Evolutionary conservation across 1,140 invertebrate species (phyloP).

Genomic region (Callitettix versicolor): DNA sequence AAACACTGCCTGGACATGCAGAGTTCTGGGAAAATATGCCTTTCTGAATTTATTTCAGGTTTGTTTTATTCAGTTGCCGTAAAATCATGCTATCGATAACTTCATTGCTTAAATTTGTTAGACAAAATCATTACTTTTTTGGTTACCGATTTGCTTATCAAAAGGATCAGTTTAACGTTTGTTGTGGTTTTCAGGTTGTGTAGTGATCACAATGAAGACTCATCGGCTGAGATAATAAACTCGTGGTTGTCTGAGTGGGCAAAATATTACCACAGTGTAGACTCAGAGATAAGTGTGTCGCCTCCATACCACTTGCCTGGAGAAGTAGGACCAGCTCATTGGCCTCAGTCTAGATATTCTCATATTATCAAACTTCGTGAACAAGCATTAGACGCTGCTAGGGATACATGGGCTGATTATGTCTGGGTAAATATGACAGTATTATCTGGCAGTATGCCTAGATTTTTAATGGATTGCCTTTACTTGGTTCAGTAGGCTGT

Average conservation of each 20-base stretch:
- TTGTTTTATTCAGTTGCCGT: no score
- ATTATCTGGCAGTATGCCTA: no score
- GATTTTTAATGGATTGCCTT: no score
- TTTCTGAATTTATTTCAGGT: no score
- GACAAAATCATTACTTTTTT: no score
- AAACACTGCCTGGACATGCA: no score
- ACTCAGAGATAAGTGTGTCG: conserved; percentile 45
- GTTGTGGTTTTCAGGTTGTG: conserved; percentile 66
- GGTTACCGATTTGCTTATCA: no score
- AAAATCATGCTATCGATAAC: no score
- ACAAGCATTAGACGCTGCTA: conserved; percentile 58
- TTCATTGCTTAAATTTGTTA: no score
- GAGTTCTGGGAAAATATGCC: no score
- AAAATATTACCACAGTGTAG: conserved; percentile 59
- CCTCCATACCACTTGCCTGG: conserved; percentile 41
- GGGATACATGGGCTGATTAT: conserved; percentile 73
- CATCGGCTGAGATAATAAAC: conserved; percentile 57
- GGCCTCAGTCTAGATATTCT: conserved; percentile 62
- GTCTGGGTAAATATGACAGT: conserved; percentile 65
- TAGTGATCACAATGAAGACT: conserved; percentile 81
- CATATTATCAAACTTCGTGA: conserved; percentile 77
- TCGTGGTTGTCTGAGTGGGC: conserved; percentile 55
- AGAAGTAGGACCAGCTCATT: conserved; percentile 57
- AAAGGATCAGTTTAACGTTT: no score
- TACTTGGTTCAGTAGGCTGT: no score